These are phyloP conservation scores for Noctua fimbriata DNA, from an alignment of 2,888 invertebrate genomes.

Conservation along the genomic window DNA sequence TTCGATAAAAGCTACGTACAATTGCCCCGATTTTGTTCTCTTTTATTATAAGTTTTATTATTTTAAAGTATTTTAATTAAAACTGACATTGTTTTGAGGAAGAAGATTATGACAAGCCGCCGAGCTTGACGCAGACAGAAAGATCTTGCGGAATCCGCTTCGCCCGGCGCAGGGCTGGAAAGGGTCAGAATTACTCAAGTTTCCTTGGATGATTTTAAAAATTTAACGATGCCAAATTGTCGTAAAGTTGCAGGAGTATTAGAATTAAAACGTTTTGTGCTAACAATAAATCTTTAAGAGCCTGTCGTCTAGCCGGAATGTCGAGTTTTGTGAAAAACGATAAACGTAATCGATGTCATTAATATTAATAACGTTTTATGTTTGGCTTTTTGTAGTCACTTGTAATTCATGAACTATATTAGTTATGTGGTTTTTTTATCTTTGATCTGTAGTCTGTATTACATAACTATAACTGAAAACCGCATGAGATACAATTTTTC, in stretches of 20 bases:
- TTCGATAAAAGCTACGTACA: slow-evolving; percentile 74
- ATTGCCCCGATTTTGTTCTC: slow-evolving; percentile 73
- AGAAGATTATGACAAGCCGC: slow-evolving; percentile 82
- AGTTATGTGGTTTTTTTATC: slow-evolving; percentile 5
- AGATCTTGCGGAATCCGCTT: slow-evolving; percentile 78
- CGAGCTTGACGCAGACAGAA: slow-evolving; percentile 81
- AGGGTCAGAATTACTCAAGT: slow-evolving; percentile 77
- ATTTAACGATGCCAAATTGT: slow-evolving; percentile 76
- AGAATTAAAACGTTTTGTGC: slow-evolving; percentile 70
- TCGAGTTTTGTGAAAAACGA: slow-evolving; percentile 26
- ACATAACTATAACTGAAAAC: neutral
- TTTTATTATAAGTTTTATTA: slow-evolving; percentile 77
- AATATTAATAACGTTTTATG: slow-evolving; percentile 38
- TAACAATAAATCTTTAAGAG: slow-evolving; percentile 64
- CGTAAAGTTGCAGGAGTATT: slow-evolving; percentile 71
- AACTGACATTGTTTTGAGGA: slow-evolving; percentile 81
- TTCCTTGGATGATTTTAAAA: slow-evolving; percentile 71
- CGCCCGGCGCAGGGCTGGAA: slow-evolving; percentile 72
- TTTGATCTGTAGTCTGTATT: neutral
- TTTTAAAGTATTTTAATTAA: slow-evolving; percentile 84
- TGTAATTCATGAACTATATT: slow-evolving; percentile 14
- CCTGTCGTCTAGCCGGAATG: slow-evolving; percentile 29
- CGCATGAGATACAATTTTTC: neutral
- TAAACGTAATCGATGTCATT: slow-evolving; percentile 45
- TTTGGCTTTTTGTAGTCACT: slow-evolving; percentile 15